Evolutionary conservation across 2,113 vertebrate genomes (phyloP).

Genomic region (Euleptes europaea): DNA sequence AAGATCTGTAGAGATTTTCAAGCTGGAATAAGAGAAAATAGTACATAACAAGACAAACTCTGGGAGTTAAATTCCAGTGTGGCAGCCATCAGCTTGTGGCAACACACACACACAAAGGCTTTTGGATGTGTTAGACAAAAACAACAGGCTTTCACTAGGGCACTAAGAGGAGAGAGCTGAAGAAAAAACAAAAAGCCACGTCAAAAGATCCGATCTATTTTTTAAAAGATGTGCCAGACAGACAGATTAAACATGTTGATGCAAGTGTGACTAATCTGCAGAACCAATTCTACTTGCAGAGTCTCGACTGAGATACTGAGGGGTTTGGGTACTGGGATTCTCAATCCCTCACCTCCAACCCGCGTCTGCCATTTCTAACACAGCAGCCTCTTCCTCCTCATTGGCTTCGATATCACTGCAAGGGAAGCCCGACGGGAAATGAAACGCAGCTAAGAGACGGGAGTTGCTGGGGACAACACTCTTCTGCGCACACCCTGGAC

Average conservation of each 20-base stretch:
- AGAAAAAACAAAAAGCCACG: too few species aligned
- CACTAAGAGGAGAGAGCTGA: neutral
- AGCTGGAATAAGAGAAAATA: too few species aligned
- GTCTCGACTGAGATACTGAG: neutral
- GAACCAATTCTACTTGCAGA: neutral
- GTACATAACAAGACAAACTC: too few species aligned
- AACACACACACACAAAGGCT: neutral
- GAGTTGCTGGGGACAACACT: neutral
- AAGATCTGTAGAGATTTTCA: too few species aligned
- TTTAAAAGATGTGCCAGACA: too few species aligned
- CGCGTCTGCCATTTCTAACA: neutral
- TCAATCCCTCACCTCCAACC: neutral
- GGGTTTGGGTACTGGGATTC: neutral
- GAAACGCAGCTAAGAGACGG: neutral
- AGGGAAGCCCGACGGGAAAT: neutral
- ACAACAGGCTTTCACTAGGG: neutral
- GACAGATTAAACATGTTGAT: neutral
- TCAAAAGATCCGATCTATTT: too few species aligned
- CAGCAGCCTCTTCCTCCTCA: too few species aligned
- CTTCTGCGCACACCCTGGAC: neutral
- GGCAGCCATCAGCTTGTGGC: too few species aligned
- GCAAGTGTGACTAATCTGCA: neutral
- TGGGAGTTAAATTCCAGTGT: too few species aligned
- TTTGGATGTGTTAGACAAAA: neutral
- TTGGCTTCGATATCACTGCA: neutral